A percentile compares a stretch with the other conserved stretches of the same genome.
These are phyloP conservation scores for Agapostemon virescens DNA, from an alignment of 2,888 invertebrate genomes.

Conservation along the genomic window DNA sequence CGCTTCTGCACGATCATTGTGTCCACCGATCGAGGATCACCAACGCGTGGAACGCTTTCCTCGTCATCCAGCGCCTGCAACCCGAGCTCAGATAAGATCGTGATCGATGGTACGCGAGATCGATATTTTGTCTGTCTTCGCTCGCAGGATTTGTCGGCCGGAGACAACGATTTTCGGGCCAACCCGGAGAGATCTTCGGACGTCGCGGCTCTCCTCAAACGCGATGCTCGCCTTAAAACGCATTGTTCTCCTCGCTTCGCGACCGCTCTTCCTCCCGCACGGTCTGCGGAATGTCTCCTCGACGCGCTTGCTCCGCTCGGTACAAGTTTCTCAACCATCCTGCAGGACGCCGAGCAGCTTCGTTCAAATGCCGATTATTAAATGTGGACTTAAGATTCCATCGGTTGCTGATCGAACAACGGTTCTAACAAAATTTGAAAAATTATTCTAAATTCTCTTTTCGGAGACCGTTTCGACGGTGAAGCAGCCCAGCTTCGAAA, in stretches of 20 bases:
- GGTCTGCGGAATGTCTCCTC: neutral
- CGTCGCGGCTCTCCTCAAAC: neutral
- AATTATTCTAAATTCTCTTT: no score
- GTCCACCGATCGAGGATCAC: conserved; percentile 39
- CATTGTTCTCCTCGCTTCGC: neutral
- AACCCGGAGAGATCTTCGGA: neutral
- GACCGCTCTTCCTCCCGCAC: neutral
- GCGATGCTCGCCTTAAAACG: conserved; percentile 1
- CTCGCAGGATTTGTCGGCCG: conserved; percentile 20
- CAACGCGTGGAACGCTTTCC: conserved; percentile 40
- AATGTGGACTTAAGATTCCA: no score
- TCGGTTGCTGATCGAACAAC: no score
- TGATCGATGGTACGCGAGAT: conserved; percentile 64
- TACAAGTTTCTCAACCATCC: no score
- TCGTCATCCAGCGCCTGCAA: conserved; percentile 46
- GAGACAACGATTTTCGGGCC: conserved; percentile 17
- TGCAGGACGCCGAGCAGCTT: no score
- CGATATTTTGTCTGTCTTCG: conserved; percentile 51
- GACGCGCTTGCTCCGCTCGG: no score
- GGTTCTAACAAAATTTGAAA: no score
- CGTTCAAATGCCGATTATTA: no score
- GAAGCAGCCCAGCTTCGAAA: no score
- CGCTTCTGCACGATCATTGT: conserved; percentile 19
- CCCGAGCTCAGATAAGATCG: conserved; percentile 62
- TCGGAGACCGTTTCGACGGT: no score